Evolutionary conservation across 2,888 invertebrate species (phyloP).

Genomic region (Ypsolopha sequella): DNA sequence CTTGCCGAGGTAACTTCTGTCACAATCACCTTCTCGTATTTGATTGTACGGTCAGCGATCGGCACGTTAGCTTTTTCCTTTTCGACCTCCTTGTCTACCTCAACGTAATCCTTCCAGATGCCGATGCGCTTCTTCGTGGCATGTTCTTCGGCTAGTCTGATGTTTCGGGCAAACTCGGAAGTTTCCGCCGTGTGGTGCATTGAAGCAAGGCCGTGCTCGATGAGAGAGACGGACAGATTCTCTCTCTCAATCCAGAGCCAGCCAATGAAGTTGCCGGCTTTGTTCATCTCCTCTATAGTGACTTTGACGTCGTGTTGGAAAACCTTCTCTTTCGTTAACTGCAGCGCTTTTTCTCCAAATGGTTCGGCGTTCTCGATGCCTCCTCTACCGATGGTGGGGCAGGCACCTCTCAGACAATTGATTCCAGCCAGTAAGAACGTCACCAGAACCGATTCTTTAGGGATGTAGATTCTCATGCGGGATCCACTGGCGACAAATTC

Average conservation of each 20-base stretch:
- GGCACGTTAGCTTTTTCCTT: slow-evolving; percentile 68
- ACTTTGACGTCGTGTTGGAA: slow-evolving; percentile 95
- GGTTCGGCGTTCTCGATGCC: slow-evolving; percentile 85
- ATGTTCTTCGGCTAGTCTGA: slow-evolving; percentile 89
- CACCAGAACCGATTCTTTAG: slow-evolving; percentile 92
- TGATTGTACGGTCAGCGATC: slow-evolving; percentile 82
- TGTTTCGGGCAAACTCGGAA: slow-evolving; percentile 81
- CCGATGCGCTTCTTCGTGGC: slow-evolving; percentile 86
- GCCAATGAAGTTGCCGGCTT: slow-evolving; percentile 98
- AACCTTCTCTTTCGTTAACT: slow-evolving; percentile 89
- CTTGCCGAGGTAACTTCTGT: slow-evolving; percentile 88
- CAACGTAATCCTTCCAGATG: slow-evolving; percentile 80
- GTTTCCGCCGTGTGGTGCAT: slow-evolving; percentile 96
- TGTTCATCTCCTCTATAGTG: slow-evolving; percentile 94
- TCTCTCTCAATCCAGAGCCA: slow-evolving; percentile 92
- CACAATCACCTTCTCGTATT: slow-evolving; percentile 87
- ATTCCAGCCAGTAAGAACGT: slow-evolving; percentile 90
- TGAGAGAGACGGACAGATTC: slow-evolving; percentile 90
- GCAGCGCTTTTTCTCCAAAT: slow-evolving; percentile 92
- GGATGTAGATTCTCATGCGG: slow-evolving; percentile 91
- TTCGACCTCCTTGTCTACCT: slow-evolving; percentile 76
- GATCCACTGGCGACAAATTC: slow-evolving; percentile 99
- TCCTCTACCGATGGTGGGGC: slow-evolving; percentile 76
- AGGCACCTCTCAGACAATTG: slow-evolving; percentile 84
- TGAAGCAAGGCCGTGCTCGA: slow-evolving; percentile 92